Evolutionary conservation across 2,888 invertebrate genomes (phyloP).

Genomic region (Tipula helvola): DNA sequence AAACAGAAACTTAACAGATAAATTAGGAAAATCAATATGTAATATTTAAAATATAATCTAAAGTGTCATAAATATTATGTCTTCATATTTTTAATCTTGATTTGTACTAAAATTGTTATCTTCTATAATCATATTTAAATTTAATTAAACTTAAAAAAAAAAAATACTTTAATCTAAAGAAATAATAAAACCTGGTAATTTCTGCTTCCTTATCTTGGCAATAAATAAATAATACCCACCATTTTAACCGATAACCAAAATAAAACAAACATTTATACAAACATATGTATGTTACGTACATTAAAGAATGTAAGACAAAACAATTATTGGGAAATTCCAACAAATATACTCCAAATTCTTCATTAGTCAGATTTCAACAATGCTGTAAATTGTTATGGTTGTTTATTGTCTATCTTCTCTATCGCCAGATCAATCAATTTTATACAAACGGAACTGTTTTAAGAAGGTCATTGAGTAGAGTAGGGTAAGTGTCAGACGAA

Average conservation of each 20-base stretch:
- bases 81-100: too few species aligned
- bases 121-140: too few species aligned
- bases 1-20: too few species aligned
- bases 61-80: too few species aligned
- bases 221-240: too few species aligned
- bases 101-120: too few species aligned
- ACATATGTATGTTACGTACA: too few species aligned
- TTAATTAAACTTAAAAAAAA: too few species aligned
- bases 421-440: not conserved
- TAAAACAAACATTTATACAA: not conserved
- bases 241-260: not conserved
- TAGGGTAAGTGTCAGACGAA: not conserved
- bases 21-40: too few species aligned
- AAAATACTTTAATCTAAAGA: not conserved
- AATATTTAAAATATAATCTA: too few species aligned
- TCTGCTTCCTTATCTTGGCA: not conserved
- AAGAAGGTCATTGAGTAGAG: not conserved
- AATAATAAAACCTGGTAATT: not conserved
- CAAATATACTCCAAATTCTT: not conserved
- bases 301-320: not conserved
- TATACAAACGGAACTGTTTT: not conserved
- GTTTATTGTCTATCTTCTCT: not conserved
- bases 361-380: not conserved
- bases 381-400: not conserved
- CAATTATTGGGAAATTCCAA: not conserved